Base-by-base conservation (phyloP, 2,113 vertebrate species). In the Rhizomys pruinosus region DNA sequence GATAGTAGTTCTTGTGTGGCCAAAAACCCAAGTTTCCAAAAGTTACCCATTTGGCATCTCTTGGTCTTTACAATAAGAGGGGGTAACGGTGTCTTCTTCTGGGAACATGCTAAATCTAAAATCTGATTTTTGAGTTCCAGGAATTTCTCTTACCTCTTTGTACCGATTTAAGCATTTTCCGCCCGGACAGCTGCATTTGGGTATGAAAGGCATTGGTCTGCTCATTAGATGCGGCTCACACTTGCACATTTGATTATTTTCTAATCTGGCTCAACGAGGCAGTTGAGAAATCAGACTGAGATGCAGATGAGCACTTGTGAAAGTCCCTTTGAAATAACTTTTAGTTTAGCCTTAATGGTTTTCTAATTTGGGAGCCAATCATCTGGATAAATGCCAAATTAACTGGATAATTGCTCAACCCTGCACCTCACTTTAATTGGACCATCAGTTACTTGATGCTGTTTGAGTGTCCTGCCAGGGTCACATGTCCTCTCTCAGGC, bases 321-420 rank as follows among this genome's bases (percentile, higher is more conserved):
- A 88, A 86, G 84, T 92, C 93, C 91, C 94, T 76, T 72, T 87
- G 89, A 96, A 87, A 94, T 93, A 91, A 93, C 95, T 93, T 87
- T 73, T 80, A 86, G 84, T 91, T 91, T 68, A 90, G 87, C 61
- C 80, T 74, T 93, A 87, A 94, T 90, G 93, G 22, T 94, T 94
- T 95, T 76, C 94, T 94, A 76, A 95, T 87, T 91, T 91, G 84
- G 23, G 29, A 96, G 76, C 95, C 96, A 68, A 84, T 72, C 89
- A 91, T 91, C 91, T 92, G 93, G 89, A 77, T 79, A 76, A 86
- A 95, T 89, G 94, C 92, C 92, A 92, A 85, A 96, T 93, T 84
- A 96, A 87, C 89, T 92, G 87, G 93, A 91, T 91, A 95, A 95
- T 68, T 92, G 82, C 71, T 93, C 37, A 71, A 94, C 89, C 55